Percentiles rank a stretch among this genome's conserved stretches.
phyloP scores from a whole-genome alignment of 1,140 invertebrate genomes.

The Akabosia matsudoensis region DNA sequence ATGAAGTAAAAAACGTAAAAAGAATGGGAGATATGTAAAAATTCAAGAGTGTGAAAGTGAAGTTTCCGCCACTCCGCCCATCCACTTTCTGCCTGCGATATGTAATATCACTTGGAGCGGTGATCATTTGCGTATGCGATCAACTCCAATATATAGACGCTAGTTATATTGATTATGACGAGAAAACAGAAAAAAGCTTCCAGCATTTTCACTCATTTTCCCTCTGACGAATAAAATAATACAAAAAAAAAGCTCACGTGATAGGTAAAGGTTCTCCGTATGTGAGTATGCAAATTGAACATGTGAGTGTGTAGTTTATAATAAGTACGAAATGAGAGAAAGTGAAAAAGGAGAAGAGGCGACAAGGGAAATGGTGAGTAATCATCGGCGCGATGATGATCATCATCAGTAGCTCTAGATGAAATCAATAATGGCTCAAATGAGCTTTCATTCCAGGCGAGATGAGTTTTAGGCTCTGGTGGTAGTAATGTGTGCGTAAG shows the following conservation, averaged over 20 bases:
- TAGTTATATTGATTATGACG: background rate
- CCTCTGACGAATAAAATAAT: background rate
- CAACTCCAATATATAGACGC: too few species aligned
- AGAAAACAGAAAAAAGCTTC: background rate
- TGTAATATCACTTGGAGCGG: background rate
- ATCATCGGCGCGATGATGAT: background rate
- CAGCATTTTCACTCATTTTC: background rate
- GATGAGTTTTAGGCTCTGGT: background rate
- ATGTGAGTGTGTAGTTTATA: slow-evolving; percentile 5
- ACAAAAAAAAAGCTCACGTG: too few species aligned
- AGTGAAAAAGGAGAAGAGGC: slow-evolving; percentile 2
- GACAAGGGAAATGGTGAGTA: slow-evolving; percentile 21
- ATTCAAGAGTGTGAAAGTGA: background rate
- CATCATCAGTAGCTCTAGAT: slow-evolving; percentile 10
- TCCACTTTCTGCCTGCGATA: too few species aligned
- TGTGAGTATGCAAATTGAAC: too few species aligned
- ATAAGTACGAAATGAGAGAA: slow-evolving; percentile 12
- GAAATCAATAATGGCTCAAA: slow-evolving; percentile 42
- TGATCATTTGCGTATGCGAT: background rate
- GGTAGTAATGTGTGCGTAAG: background rate
- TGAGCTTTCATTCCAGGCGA: slow-evolving; percentile 23
- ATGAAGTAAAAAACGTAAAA: slow-evolving; percentile 4
- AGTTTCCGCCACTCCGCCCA: background rate
- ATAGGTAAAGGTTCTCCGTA: too few species aligned
- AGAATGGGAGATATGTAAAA: slow-evolving; percentile 1